These are phyloP conservation scores for Cyanoderma ruficeps DNA, from an alignment of 2,113 vertebrate species.

Conservation along the genomic window DNA sequence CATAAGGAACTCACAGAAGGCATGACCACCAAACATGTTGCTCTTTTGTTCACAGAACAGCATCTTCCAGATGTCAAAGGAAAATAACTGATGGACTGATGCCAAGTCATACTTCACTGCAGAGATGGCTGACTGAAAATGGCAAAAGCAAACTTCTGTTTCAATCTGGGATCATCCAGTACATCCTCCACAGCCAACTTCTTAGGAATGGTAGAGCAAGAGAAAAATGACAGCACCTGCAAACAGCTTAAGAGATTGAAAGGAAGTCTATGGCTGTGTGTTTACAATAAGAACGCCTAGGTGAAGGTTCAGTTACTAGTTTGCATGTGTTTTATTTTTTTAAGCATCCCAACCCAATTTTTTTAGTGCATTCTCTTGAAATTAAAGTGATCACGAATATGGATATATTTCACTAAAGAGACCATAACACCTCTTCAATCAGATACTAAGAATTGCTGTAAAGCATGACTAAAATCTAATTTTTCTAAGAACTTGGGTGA, in stretches of 20 bases:
- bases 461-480: neutral
- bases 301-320: neutral
- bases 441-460: neutral
- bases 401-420: neutral
- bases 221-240: neutral
- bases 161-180: neutral
- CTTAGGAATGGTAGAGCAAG: neutral
- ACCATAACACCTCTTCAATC: neutral
- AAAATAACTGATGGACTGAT: neutral
- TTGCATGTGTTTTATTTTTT: neutral
- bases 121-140: neutral
- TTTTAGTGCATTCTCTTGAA: neutral
- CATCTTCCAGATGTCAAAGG: neutral
- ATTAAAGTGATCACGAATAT: neutral
- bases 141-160: neutral
- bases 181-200: neutral
- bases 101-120: neutral
- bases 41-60: neutral
- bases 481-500: neutral
- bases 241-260: neutral
- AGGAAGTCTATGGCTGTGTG: neutral
- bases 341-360: neutral
- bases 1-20: neutral
- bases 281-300: neutral
- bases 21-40: accelerated